These are phyloP conservation scores for Alviniconcha marisindica DNA, from an alignment of 1,140 invertebrate species.

Conservation along the genomic window DNA sequence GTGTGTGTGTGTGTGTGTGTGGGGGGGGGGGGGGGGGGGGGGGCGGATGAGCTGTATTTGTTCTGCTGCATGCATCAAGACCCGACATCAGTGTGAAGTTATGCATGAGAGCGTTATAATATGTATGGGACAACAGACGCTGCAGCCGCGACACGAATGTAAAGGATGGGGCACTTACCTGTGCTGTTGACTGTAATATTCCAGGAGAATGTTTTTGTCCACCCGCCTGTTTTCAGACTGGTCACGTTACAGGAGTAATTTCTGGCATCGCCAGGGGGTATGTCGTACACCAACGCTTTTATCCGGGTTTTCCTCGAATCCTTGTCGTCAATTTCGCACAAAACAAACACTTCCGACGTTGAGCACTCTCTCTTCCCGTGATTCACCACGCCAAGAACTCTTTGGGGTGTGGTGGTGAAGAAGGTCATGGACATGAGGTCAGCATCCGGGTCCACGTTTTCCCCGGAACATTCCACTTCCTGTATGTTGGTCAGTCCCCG, in stretches of 20 bases:
- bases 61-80: too few species aligned
- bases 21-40: not conserved
- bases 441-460: slow-evolving; percentile 19
- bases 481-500: not conserved
- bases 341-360: slow-evolving; percentile 22
- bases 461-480: slow-evolving; percentile 26
- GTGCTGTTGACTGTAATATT: slow-evolving; percentile 15
- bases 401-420: slow-evolving; percentile 13
- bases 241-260: slow-evolving; percentile 23
- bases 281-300: slow-evolving; percentile 11
- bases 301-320: slow-evolving; percentile 16
- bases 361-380: slow-evolving; percentile 5
- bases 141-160: too few species aligned
- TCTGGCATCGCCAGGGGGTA: not conserved
- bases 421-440: slow-evolving; percentile 29
- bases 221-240: slow-evolving; percentile 6
- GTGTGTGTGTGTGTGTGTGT: slow-evolving; percentile 10
- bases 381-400: not conserved
- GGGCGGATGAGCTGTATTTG: too few species aligned
- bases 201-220: slow-evolving; percentile 30
- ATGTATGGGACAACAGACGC: too few species aligned
- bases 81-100: too few species aligned
- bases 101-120: too few species aligned
- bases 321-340: slow-evolving; percentile 16
- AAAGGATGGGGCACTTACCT: slow-evolving; percentile 20